Evolutionary conservation across 2,888 invertebrate genomes (phyloP).

Genomic region (Gryllus longicercus): DNA sequence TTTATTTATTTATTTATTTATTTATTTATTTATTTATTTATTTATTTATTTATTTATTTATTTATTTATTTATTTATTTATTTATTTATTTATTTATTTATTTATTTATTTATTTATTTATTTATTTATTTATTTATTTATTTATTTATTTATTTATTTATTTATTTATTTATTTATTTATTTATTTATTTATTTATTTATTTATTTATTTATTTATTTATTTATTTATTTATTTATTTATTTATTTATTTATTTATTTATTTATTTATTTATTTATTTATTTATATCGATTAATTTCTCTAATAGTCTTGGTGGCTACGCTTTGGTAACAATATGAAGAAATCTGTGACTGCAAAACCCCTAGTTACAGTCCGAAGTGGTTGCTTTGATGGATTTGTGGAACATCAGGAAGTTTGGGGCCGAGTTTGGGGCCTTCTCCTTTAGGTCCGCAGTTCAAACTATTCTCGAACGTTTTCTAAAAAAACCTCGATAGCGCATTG

Average conservation of each 20-base stretch:
- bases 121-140: constrained; percentile 23
- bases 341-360: too few species aligned
- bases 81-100: background rate
- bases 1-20: background rate
- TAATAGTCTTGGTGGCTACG: too few species aligned
- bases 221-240: constrained; percentile 38
- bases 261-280: constrained; percentile 37
- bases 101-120: constrained; percentile 11
- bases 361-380: too few species aligned
- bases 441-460: too few species aligned
- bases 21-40: constrained; percentile 40
- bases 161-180: constrained; percentile 41
- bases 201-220: constrained; percentile 38
- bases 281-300: too few species aligned
- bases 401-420: too few species aligned
- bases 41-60: constrained; percentile 21
- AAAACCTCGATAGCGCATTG: too few species aligned
- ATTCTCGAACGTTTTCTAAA: too few species aligned
- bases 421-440: too few species aligned
- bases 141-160: constrained; percentile 34
- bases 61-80: constrained; percentile 21
- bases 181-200: too few species aligned
- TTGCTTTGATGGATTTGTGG: too few species aligned
- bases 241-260: constrained; percentile 28
- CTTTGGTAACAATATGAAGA: too few species aligned